Base-by-base conservation (phyloP, 1,140 invertebrate genomes). In the Diabrotica undecimpunctata region DNA sequence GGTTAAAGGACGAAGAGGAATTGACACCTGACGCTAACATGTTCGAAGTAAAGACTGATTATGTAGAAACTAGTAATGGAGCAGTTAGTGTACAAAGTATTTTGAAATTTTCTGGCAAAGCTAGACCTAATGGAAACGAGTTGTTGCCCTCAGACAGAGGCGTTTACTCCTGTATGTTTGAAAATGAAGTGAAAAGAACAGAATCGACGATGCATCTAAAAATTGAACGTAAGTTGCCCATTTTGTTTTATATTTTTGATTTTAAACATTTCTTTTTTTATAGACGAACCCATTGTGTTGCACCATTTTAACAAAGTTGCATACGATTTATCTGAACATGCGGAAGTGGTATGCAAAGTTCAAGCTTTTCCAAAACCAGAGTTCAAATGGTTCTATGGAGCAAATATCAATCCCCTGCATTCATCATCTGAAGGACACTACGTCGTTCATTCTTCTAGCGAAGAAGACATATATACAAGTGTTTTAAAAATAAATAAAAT, bases 331-430 rank as follows among this genome's bases (percentile, higher is more conserved):
- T 81, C 85, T 9, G 93, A 96, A 75, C 90, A 86, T 0, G 94
- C 93, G 0, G 87, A 92, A 76, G 88, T 97, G 8, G 84, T 89
- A 4, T 97, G 95, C 78, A 87, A 90, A 74, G 92, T 96, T 4
- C 92, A 95, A 76, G 93, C 94, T 0, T 96, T 93, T 79, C 95
- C 94, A 0, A 90, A 91, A 73, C 93, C 94, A 0, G 91, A 93
- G 73, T 96, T 96, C 78, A 92, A 95, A 70, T 97, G 94, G 94
- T 92, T 86, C 67, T 94, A 87, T 68, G 88, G 87, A 6, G 86
- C 85, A 0, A 91, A 91, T 73, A 80, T 83, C 0, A 86, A 88
- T 0, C 87, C 88, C 0, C 78, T 92, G 8, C 85, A 89, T 64
- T 87, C 87, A 66, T 88, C 89, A 0, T 90, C 89, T n/a, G 91